phyloP scores from a whole-genome alignment of 2,113 vertebrate species.

The Antechinus flavipes region DNA sequence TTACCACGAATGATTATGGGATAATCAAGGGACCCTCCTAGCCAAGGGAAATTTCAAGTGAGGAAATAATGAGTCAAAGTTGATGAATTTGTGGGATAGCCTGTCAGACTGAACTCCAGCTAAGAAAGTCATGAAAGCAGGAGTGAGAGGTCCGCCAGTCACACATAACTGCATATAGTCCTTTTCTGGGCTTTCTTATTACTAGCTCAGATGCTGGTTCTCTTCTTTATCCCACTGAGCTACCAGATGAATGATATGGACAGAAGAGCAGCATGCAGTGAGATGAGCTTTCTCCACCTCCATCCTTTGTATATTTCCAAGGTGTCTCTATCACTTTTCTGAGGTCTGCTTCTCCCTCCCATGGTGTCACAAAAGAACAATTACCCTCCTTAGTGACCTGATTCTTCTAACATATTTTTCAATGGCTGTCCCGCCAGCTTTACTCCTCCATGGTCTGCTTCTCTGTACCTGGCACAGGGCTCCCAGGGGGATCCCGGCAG shows the following conservation, averaged over 20 bases:
- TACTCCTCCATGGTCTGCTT: not conserved
- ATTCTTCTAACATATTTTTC: not conserved
- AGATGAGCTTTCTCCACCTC: not conserved
- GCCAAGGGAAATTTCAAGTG: not conserved
- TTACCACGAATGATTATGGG: not conserved
- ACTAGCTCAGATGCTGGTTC: not conserved
- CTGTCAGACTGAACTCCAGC: not conserved
- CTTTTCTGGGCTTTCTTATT: not conserved
- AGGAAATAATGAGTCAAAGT: not conserved
- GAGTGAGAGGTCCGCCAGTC: not conserved
- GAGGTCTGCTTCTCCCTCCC: not conserved
- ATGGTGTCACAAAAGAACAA: not conserved
- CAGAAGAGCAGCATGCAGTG: not conserved
- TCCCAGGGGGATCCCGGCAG: not conserved
- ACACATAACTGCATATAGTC: not conserved
- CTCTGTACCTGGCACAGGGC: not conserved
- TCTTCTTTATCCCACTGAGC: not conserved
- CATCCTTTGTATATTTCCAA: not conserved
- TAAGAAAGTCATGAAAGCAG: not conserved
- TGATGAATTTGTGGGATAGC: not conserved
- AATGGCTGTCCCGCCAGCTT: not conserved
- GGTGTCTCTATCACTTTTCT: not conserved
- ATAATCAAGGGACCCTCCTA: not conserved
- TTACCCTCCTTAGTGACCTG: not conserved
- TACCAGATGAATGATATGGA: not conserved